A percentile compares a stretch with the other conserved stretches of the same genome.
These are phyloP conservation scores for Andrena fulva DNA, from an alignment of 2,888 invertebrate species.

Conservation along the genomic window DNA sequence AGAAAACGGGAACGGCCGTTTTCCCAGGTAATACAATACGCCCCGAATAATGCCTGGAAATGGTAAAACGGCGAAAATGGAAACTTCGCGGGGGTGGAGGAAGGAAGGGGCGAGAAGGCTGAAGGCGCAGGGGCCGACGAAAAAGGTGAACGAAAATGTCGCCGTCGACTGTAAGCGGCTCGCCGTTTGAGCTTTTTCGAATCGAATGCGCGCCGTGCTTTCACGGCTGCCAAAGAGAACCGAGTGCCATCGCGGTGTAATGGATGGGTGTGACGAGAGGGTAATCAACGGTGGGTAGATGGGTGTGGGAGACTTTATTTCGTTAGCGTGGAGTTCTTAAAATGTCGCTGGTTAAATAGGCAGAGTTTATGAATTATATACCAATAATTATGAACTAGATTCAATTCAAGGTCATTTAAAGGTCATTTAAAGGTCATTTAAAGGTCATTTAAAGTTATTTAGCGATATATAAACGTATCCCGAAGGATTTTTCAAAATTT, in stretches of 20 bases:
- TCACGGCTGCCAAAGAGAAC: not conserved
- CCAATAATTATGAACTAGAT: too few relatives aligned
- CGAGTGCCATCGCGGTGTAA: constrained; percentile 8
- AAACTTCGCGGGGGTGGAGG: constrained; percentile 38
- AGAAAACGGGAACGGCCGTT: constrained; percentile 53
- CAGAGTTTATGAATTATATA: too few relatives aligned
- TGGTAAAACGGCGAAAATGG: constrained; percentile 62
- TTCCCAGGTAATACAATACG: constrained; percentile 57
- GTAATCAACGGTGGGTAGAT: too few relatives aligned
- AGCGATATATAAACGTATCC: too few relatives aligned
- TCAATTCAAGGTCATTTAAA: too few relatives aligned
- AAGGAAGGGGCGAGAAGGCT: not conserved
- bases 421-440: too few relatives aligned
- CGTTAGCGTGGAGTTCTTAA: too few relatives aligned
- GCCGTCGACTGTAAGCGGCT: constrained; percentile 28
- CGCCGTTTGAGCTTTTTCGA: constrained; percentile 7
- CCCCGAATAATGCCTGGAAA: constrained; percentile 53
- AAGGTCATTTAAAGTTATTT: too few relatives aligned
- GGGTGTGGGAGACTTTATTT: too few relatives aligned
- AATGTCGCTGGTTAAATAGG: too few relatives aligned
- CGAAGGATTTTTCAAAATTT: too few relatives aligned
- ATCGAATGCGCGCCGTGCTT: constrained; percentile 19
- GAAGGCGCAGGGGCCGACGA: not conserved
- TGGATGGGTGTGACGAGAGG: not conserved
- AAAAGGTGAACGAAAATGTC: constrained; percentile 22